Percentiles rank a stretch among this genome's conserved stretches.
Conservation (phyloP, 2,113 vertebrate species). For the Gasterosteus aculeatus region DNA sequence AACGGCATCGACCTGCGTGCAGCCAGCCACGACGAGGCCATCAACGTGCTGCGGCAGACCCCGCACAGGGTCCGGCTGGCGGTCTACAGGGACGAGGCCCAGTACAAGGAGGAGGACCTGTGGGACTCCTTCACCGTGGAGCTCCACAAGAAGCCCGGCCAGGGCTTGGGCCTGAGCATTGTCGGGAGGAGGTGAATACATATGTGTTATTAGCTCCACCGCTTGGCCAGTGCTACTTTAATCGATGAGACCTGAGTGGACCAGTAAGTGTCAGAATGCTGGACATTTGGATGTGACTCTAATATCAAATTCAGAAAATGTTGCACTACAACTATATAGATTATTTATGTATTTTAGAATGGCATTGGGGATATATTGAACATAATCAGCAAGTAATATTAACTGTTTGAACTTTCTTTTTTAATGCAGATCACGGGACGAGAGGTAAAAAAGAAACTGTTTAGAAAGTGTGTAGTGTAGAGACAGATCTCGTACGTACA, state of each 20-base stretch:
- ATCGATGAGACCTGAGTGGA: too few relatives aligned
- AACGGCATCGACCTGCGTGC: conserved; percentile 91
- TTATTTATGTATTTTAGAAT: neutral
- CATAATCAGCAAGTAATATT: neutral
- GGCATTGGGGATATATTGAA: neutral
- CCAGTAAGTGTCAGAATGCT: neutral
- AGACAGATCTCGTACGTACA: neutral
- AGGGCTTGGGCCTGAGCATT: conserved; percentile 95
- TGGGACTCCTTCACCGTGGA: conserved; percentile 90
- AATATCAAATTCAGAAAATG: too few relatives aligned
- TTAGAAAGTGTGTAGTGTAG: neutral
- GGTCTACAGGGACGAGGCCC: conserved; percentile 93
- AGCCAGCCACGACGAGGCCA: conserved; percentile 95
- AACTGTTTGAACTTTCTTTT: conserved; percentile 30
- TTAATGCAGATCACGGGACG: conserved; percentile 67
- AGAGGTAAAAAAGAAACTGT: conserved; percentile 61
- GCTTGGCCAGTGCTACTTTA: neutral
- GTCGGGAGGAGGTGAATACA: conserved; percentile 90
- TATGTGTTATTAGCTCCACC: neutral
- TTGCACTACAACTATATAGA: neutral
- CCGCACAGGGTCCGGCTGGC: conserved; percentile 89
- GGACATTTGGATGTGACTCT: neutral
- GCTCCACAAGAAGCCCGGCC: conserved; percentile 91
- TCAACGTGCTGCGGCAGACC: conserved; percentile 94
- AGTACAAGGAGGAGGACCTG: conserved; percentile 95